phyloP scores from a whole-genome alignment of 1,140 invertebrate species.

The Lycorma delicatula region DNA sequence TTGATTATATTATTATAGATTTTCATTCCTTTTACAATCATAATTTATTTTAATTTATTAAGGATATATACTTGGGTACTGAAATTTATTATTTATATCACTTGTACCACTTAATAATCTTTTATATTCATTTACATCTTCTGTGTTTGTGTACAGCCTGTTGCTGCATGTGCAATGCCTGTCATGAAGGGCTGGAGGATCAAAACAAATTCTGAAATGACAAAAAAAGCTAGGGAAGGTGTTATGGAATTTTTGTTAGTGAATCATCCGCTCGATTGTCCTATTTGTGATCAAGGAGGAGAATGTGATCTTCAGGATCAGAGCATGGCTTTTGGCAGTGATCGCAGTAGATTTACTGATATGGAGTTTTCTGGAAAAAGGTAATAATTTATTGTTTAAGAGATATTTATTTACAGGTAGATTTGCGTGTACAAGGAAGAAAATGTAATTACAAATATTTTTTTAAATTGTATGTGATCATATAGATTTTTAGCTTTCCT shows the following conservation, averaged over 20 bases:
- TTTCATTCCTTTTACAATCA: no score
- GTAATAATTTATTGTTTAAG: conserved; percentile 39
- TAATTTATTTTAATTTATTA: no score
- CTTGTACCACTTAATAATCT: no score
- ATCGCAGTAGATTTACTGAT: conserved; percentile 89
- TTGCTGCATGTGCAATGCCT: conserved; percentile 99
- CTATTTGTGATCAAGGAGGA: conserved; percentile 99
- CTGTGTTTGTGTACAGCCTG: conserved; percentile 61
- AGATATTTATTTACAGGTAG: no score
- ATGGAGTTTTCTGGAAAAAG: conserved; percentile 89
- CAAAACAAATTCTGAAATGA: conserved; percentile 95
- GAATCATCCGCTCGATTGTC: conserved; percentile 98
- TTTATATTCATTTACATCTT: conserved; percentile 2
- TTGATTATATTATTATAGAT: no score
- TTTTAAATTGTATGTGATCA: no score
- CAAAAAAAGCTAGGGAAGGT: conserved; percentile 88
- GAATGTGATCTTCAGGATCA: conserved; percentile 98
- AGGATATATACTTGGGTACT: no score
- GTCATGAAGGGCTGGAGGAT: conserved; percentile 98
- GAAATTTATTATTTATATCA: no score
- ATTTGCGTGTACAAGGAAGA: no score
- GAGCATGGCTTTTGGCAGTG: conserved; percentile 98
- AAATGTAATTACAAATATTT: no score
- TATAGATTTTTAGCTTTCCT: no score
- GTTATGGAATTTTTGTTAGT: conserved; percentile 99